Percentiles rank a stretch among this genome's conserved stretches.
Conservation (phyloP, 2,888 invertebrate species). For the Lepidonotus clava region DNA sequence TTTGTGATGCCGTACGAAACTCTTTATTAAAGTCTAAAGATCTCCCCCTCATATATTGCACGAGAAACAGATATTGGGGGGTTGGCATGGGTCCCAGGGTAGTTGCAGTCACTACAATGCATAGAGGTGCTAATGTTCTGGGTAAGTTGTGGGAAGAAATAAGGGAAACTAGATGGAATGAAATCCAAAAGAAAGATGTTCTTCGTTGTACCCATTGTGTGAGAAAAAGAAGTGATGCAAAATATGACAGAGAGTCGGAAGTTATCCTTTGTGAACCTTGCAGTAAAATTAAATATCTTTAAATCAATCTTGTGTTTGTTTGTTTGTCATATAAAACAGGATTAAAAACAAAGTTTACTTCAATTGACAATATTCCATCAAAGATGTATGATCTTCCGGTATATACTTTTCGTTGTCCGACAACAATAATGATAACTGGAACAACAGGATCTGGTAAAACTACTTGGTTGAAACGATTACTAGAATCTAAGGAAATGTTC, state of each 20-base stretch:
- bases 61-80: too few species aligned
- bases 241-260: neutral
- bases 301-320: too few species aligned
- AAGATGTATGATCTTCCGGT: neutral
- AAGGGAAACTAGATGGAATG: neutral
- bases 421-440: neutral
- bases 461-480: neutral
- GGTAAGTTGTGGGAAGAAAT: neutral
- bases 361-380: neutral
- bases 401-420: neutral
- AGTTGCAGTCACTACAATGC: neutral
- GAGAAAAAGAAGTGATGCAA: neutral
- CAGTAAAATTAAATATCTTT: neutral
- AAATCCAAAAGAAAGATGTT: neutral
- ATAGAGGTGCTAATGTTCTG: neutral
- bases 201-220: neutral
- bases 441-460: constrained; percentile 17
- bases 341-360: neutral
- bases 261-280: neutral
- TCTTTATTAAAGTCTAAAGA: too few species aligned
- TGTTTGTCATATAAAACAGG: too few species aligned
- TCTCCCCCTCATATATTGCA: too few species aligned
- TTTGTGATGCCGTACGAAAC: too few species aligned
- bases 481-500: neutral
- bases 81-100: too few species aligned